Evolutionary conservation across 2,113 vertebrate species (phyloP), one percentile per base, ranked within the genome.

Genomic region (Axis porcinus): DNA sequence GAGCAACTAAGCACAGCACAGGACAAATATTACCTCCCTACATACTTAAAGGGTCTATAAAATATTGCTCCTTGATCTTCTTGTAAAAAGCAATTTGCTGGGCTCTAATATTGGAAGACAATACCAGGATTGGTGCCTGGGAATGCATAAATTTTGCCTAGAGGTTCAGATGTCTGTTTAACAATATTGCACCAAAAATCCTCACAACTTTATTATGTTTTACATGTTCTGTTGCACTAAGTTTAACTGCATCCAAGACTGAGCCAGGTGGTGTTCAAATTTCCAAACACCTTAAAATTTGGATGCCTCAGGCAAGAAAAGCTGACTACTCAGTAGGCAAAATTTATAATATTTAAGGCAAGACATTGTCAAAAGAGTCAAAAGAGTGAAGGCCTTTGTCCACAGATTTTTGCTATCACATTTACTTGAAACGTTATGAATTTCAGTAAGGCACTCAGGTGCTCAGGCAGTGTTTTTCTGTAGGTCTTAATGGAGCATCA

Each of bases 251-350:
- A 97, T 97, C 94, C 86, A 97, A 85, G 86, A 95, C 83, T 58
- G 93, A 98, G 92, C 97, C 98, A 98, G 98, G 97, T 99, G 97
- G 87, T 98, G n/a, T 96, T 98, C 96, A 95, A 98, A 98, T 98
- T 97, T 98, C 97, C 96, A 98, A 98, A 97, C 97, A 98, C 92
- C 95, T 98, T 94, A 97, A 91, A 83, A 86, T 97, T 47, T 96
- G 47, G 97, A 94, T 92, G 98, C 98, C 98, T 98, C 54, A 13
- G 0, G 97, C 96, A 95, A 96, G 78, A 95, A 97, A 98, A 98
- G 91, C 85, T 97, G 96, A 97, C 96, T 96, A 96, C 98, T 97
- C 96, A 96, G 92, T 98, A 97, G 45, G 86, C 15, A 84, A 64
- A 87, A 64, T 88, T 90, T 98, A 64, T 97, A 64, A 86, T 98